Conservation (phyloP, 2,888 invertebrate species). For the Scaptomyza polygonia region DNA sequence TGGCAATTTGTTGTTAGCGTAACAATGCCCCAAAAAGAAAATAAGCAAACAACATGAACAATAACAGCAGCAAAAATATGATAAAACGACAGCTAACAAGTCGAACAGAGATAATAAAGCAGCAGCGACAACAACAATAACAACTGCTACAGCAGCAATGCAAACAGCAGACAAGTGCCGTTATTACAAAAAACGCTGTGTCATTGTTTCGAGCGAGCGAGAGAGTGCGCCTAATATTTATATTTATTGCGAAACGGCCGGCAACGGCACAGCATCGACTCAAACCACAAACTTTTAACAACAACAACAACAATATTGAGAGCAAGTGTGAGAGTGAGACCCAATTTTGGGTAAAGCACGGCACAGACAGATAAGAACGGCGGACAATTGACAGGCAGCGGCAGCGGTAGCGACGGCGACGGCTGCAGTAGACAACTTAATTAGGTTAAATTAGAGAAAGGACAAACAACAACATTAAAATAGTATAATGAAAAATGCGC, state of each 20-base stretch:
- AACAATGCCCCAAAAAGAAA: slow-evolving; percentile 35
- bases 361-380: neutral
- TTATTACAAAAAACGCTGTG: slow-evolving; percentile 37
- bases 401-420: neutral
- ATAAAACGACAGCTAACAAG: slow-evolving; percentile 52
- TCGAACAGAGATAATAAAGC: slow-evolving; percentile 59
- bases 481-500: slow-evolving; percentile 17
- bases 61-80: slow-evolving; percentile 18
- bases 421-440: slow-evolving; percentile 53
- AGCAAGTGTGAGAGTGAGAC: neutral
- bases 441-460: slow-evolving; percentile 68
- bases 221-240: slow-evolving; percentile 45
- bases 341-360: neutral
- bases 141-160: neutral
- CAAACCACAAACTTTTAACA: slow-evolving; percentile 23
- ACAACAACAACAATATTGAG: neutral
- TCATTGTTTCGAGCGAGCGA: slow-evolving; percentile 40
- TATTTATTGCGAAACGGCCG: slow-evolving; percentile 39
- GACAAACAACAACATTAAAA: slow-evolving; percentile 19
- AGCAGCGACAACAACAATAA: slow-evolving; percentile 32
- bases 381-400: slow-evolving; percentile 9
- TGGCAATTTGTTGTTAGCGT: slow-evolving; percentile 50
- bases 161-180: slow-evolving; percentile 22
- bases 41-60: too few species aligned
- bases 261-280: slow-evolving; percentile 18